phyloP scores from a whole-genome alignment of 2,797 vertebrate species.

The Okamejei kenojei region DNA sequence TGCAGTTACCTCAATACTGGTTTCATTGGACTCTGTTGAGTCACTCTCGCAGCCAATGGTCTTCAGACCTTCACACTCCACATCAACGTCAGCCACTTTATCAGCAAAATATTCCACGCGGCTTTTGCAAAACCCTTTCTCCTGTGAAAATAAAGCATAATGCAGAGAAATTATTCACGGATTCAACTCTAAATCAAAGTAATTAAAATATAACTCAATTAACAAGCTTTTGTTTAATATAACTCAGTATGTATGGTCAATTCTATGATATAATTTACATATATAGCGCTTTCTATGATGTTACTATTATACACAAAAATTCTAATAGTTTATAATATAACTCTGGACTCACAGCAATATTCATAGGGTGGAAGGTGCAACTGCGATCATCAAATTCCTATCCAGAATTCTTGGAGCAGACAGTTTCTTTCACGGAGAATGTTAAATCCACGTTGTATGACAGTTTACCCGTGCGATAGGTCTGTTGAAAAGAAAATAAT shows the following conservation, averaged over 20 bases:
- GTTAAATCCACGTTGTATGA: background rate
- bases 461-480: background rate
- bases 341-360: background rate
- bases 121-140: conserved; percentile 13
- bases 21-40: background rate
- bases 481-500: background rate
- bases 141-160: background rate
- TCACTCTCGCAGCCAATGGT: background rate
- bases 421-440: conserved; percentile 3
- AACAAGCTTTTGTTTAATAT: background rate
- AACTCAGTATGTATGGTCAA: no score
- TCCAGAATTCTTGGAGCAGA: background rate
- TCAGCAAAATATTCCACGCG: background rate
- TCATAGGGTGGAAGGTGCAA: background rate
- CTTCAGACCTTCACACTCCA: background rate
- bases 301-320: background rate
- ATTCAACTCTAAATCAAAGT: no score
- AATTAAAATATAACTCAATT: background rate
- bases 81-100: background rate
- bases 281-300: no score
- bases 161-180: background rate
- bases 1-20: background rate
- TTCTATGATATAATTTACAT: no score
- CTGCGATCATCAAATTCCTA: no score
- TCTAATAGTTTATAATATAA: background rate